Base-by-base conservation (phyloP, 2,888 invertebrate genomes). In the Xylophagus ater region DNA sequence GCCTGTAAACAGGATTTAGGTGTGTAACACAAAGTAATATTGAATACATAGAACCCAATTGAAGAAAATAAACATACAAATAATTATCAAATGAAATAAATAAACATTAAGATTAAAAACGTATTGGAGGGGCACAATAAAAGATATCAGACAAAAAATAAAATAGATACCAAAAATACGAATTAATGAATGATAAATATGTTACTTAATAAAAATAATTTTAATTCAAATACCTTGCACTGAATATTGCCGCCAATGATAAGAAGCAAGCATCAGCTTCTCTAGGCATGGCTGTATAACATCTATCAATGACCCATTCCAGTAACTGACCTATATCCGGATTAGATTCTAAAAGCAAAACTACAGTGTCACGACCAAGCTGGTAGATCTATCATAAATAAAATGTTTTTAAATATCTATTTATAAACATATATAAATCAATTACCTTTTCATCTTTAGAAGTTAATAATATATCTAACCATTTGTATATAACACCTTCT, bases 261-360 rank as follows among this genome's bases (percentile, higher is more conserved):
- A 89, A 74, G 63, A 98, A 98, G 60, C 97, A 97, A 2, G 92
- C 89, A 62, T 96, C 94, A 2, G 96, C 93, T 25, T 96, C 89
- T 47, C 85, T 78, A 3, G 84, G 80, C 6, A 81, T 67, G 5
- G 92, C 92, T 0, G 93, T 97, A 64, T 92, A 99, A 64, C 98
- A 98, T 41, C 92, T 80, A 68, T 96, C 93, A 34, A 98, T 92
- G 1, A 93, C 85, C 97, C 97, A 98, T 66, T 98, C 98, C 30
- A 98, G 69, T 36, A 98, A 68, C 4, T 85, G 77, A 0, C 88
- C 86, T 49, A 86, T 83, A 60, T 93, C 93, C 0, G 92, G 86
- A 67, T 94, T 99, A 55, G 89, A 88, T 64, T 98, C 96, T 48
- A 98, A 67, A 31, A 98, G 69, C 31, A 94, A 69, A 3, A 96